Conservation (phyloP, 1,140 invertebrate species). For the Saccostrea echinata region DNA sequence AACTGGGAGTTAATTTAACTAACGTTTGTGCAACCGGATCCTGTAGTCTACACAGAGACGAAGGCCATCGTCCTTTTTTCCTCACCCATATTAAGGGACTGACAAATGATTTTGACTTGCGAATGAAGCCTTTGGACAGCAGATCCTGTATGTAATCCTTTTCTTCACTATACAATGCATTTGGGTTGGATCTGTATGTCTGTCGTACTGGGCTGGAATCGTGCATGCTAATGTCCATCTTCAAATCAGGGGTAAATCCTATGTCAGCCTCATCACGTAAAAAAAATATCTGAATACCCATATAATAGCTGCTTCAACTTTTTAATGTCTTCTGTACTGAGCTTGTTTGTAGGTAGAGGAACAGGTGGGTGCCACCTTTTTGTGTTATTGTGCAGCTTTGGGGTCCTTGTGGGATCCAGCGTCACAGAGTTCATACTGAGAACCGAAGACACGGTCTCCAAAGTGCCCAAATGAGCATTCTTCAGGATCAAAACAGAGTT, state of each 20-base stretch:
- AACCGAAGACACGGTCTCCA: conserved; percentile 27
- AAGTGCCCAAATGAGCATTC: background rate
- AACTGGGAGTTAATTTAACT: too few relatives aligned
- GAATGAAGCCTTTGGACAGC: conserved; percentile 32
- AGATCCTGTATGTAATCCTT: conserved; percentile 56
- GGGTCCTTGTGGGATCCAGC: too few relatives aligned
- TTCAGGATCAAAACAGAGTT: too few relatives aligned
- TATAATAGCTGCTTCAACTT: background rate
- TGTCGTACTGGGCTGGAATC: conserved; percentile 54
- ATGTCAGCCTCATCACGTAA: conserved; percentile 28
- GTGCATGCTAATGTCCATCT: conserved; percentile 50
- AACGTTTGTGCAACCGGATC: too few relatives aligned
- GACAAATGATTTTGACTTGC: conserved; percentile 46
- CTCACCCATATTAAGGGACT: conserved; percentile 56
- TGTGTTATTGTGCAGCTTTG: background rate
- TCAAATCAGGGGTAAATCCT: background rate
- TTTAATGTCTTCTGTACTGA: background rate
- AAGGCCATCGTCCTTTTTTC: conserved; percentile 58
- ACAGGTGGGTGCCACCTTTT: conserved; percentile 38
- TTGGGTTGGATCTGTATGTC: conserved; percentile 52
- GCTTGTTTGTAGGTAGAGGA: background rate
- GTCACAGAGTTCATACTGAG: background rate
- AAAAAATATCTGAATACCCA: conserved; percentile 9
- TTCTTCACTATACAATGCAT: conserved; percentile 58
- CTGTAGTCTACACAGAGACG: conserved; percentile 64